phyloP scores from a whole-genome alignment of 2,888 invertebrate genomes.

The Tipula confusa region DNA sequence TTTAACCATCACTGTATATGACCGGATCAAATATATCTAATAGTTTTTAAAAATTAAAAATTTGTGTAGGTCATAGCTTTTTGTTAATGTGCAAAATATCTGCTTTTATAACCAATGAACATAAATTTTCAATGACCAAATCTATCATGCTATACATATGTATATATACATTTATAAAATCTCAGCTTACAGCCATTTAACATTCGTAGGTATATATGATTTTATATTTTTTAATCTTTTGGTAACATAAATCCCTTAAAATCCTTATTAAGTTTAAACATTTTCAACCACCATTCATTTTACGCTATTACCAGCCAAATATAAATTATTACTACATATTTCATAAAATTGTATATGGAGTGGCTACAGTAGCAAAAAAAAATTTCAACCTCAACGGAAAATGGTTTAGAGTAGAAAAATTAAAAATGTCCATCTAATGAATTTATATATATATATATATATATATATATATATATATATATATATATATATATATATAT shows the following conservation, averaged over 20 bases:
- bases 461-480: not conserved
- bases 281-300: not conserved
- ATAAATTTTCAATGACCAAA: no score
- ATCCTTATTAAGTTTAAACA: not conserved
- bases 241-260: not conserved
- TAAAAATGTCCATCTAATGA: not conserved
- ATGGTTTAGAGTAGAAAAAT: not conserved
- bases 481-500: not conserved
- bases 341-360: not conserved
- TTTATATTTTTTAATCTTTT: not conserved
- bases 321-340: not conserved
- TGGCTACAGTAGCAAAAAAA: not conserved
- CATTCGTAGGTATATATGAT: not conserved
- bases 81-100: no score
- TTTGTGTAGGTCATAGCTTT: no score
- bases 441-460: not conserved
- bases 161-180: not conserved
- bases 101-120: no score
- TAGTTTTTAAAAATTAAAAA: no score
- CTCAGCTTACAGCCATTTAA: not conserved
- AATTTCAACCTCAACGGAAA: not conserved
- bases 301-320: not conserved
- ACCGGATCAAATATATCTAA: no score
- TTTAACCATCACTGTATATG: no score
- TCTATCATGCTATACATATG: no score